Conservation (phyloP, 2,888 invertebrate genomes). For the Catocala nupta region DNA sequence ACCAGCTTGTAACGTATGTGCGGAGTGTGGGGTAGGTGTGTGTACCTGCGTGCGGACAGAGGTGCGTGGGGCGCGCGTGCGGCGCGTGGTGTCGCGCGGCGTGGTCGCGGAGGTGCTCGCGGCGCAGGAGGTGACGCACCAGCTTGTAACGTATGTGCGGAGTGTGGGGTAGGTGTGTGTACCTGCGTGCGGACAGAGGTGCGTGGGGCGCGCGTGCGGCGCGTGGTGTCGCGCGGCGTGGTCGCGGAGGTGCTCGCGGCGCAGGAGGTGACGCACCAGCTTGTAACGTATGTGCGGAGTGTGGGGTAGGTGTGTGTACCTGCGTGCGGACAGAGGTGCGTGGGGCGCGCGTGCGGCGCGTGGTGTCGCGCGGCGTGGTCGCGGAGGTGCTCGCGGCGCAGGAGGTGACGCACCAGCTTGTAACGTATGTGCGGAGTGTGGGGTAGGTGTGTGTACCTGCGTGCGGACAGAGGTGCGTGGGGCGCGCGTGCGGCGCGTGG, state of each 20-base stretch:
- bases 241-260: conserved; percentile 91
- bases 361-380: conserved; percentile 90
- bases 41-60: conserved; percentile 35
- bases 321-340: conserved; percentile 36
- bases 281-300: too few relatives aligned
- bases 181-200: conserved; percentile 39
- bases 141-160: too few relatives aligned
- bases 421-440: too few relatives aligned
- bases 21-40: too few relatives aligned
- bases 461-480: conserved; percentile 35
- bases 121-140: conserved; percentile 39
- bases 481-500: conserved; percentile 30
- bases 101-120: conserved; percentile 92
- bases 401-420: too few relatives aligned
- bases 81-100: conserved; percentile 84
- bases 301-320: conserved; percentile 14
- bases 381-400: conserved; percentile 90
- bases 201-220: conserved; percentile 5
- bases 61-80: conserved; percentile 15
- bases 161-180: too few relatives aligned
- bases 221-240: conserved; percentile 88
- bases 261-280: too few relatives aligned
- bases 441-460: conserved; percentile 16
- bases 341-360: too few relatives aligned
- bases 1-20: too few relatives aligned